A percentile compares a stretch with the other conserved stretches of the same genome.
Evolutionary conservation across 2,888 invertebrate species (phyloP).

Genomic region (Gisinianus flammeolus): DNA sequence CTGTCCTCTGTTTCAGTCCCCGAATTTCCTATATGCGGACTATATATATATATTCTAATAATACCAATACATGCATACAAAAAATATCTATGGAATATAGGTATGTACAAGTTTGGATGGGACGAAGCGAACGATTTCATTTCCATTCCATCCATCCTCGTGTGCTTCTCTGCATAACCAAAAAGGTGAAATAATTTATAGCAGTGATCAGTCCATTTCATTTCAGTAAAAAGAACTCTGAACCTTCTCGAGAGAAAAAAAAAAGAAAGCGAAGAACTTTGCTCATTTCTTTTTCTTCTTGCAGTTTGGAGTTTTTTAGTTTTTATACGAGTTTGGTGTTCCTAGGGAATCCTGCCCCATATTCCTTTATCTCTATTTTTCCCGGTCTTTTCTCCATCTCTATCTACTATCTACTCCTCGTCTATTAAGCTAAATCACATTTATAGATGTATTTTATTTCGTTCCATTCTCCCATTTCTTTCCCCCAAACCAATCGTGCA

Average conservation of each 20-base stretch:
- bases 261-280: not conserved
- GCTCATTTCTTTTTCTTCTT: not conserved
- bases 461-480: not conserved
- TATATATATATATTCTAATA: not conserved
- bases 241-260: too few species aligned
- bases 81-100: not conserved
- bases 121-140: not conserved
- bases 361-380: too few species aligned
- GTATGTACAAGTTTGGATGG: too few species aligned
- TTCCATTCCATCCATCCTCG: not conserved
- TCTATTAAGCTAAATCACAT: constrained; percentile 8
- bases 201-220: constrained; percentile 38
- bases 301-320: too few species aligned
- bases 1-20: too few species aligned
- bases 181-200: constrained; percentile 43
- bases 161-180: constrained; percentile 9
- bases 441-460: constrained; percentile 1
- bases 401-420: not conserved
- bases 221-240: constrained; percentile 21
- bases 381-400: not conserved
- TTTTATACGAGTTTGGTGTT: too few species aligned
- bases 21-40: not conserved
- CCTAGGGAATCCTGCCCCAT: too few species aligned
- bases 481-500: not conserved
- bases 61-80: too few species aligned